A percentile compares a stretch with the other conserved stretches of the same genome.
Conservation (phyloP, 2,797 vertebrate genomes). For the Chelidonichthys spinosus region DNA sequence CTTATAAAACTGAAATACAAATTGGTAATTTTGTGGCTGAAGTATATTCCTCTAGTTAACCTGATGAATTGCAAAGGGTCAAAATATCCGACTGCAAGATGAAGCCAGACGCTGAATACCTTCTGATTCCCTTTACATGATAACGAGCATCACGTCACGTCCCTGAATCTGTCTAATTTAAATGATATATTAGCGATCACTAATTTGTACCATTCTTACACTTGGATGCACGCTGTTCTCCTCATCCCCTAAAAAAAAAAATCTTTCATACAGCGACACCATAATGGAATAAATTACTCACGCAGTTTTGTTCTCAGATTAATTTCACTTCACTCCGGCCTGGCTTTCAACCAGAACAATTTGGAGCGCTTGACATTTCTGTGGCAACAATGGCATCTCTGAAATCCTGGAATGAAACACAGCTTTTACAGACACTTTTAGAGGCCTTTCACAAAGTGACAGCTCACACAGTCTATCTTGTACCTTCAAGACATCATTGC, state of each 20-base stretch:
- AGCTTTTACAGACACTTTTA: conserved; percentile 7
- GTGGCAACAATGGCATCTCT: conserved; percentile 21
- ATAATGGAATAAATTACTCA: conserved; percentile 20
- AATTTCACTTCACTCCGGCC: conserved; percentile 10
- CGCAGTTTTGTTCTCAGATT: conserved; percentile 15
- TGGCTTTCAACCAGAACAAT: conserved; percentile 11
- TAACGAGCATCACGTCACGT: background rate
- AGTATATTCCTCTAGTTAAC: background rate
- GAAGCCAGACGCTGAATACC: background rate
- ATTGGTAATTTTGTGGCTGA: background rate
- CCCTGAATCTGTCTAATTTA: background rate
- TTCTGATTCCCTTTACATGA: background rate
- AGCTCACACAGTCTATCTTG: background rate
- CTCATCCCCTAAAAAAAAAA: conserved; percentile 5
- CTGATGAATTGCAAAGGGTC: background rate
- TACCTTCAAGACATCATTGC: background rate
- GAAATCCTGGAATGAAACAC: conserved; percentile 6
- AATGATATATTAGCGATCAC: background rate
- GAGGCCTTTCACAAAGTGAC: background rate
- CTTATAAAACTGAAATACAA: too few species aligned
- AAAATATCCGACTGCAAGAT: background rate
- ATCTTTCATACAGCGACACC: background rate
- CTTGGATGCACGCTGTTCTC: background rate
- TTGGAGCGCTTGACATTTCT: conserved; percentile 39
- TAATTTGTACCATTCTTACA: background rate